These are phyloP conservation scores for Hippocampus kuda DNA, from an alignment of 2,797 vertebrate species.

Conservation along the genomic window DNA sequence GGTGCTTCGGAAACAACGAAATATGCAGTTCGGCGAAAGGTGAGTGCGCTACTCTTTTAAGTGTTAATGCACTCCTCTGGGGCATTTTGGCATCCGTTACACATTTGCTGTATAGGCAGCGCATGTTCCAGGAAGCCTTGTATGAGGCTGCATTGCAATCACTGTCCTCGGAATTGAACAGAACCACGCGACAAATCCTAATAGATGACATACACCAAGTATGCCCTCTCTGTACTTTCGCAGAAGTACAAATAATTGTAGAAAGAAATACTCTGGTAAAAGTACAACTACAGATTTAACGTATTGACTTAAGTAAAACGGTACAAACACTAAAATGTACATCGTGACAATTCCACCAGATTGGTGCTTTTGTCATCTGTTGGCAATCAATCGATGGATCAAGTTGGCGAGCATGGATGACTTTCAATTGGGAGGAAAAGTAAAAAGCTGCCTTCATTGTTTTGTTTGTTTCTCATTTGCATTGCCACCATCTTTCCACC, in stretches of 20 bases:
- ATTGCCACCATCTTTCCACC: not conserved
- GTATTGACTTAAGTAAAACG: too few species aligned
- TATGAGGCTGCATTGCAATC: slow-evolving; percentile 31
- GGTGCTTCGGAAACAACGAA: slow-evolving; percentile 72
- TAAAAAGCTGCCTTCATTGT: too few species aligned
- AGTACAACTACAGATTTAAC: too few species aligned
- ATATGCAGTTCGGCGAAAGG: slow-evolving; percentile 69
- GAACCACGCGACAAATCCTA: slow-evolving; percentile 7
- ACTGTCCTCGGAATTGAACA: slow-evolving; percentile 14
- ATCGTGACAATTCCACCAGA: too few species aligned
- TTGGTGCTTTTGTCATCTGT: too few species aligned
- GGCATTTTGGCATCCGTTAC: slow-evolving; percentile 13
- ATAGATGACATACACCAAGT: not conserved
- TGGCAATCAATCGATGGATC: too few species aligned
- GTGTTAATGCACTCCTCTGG: slow-evolving; percentile 23
- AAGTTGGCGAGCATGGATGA: too few species aligned
- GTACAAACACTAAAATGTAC: too few species aligned
- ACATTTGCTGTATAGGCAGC: slow-evolving; percentile 13
- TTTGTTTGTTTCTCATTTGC: not conserved
- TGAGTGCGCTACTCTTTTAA: slow-evolving; percentile 38
- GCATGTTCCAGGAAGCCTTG: slow-evolving; percentile 18
- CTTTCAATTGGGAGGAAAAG: too few species aligned
- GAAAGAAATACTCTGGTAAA: too few species aligned
- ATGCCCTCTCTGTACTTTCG: too few species aligned
- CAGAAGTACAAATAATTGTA: too few species aligned